Base-by-base conservation (phyloP, 2,113 vertebrate genomes). In the Apteryx mantelli region DNA sequence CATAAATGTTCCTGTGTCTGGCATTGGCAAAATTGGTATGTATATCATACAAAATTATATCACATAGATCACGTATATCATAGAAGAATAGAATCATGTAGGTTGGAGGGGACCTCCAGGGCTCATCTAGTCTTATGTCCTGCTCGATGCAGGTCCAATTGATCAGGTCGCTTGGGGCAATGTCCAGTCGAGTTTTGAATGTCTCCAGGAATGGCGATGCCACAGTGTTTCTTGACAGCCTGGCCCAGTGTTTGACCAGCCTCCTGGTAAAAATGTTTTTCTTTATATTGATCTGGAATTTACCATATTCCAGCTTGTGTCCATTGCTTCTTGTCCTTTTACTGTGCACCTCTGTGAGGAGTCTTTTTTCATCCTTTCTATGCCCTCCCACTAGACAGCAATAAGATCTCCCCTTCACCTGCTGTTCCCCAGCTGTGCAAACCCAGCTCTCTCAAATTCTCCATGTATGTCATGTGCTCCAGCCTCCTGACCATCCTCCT, bases 141-240 rank as follows among this genome's bases (percentile, higher is more conserved):
- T 88, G 40, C 66, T 84, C 4, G 0, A 13, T 87, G 84, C 74
- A 93, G 69, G 38, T 88, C 86, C 81, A 75, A 18, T 89, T 92
- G 26, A 85, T 74, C 93, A 61, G 71, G 86, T 94, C 88, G 75
- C 68, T 80, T n/a, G 26, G 81, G 69, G 61, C 56, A 42, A n/a
- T 78, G 46, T 96, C 70, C 89, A 75, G 65, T 76, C 52, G 89
- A 28, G 34, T 5, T 70, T 94, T 82, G 87, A 69, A 3, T 56
- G 4, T 60, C 55, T 89, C 91, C 89, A 93, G 80, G 56, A 46
- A 73, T 76, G 48, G 74, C 64, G 58, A 73, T 95, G 75, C 76
- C 64, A 36, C 53, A 26, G 40, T 73, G n/a, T 87, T 92, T 95
- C 78, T 95, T 92, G 81, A 53, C 84, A 94, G 30, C 61, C 28